These are phyloP conservation scores for Pseudomyrmex pallidus DNA, from an alignment of 1,140 invertebrate species.

Conservation along the genomic window DNA sequence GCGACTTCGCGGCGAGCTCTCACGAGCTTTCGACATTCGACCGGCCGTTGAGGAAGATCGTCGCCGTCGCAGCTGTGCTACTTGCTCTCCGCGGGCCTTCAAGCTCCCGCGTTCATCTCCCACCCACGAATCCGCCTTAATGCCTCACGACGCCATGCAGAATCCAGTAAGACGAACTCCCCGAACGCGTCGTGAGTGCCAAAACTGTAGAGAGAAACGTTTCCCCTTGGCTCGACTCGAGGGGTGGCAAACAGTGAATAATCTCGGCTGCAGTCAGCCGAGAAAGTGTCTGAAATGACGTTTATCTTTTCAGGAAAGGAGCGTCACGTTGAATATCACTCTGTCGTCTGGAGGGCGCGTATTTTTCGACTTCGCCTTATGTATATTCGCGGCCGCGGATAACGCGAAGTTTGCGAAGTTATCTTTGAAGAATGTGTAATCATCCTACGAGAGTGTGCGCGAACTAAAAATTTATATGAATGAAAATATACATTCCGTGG, in stretches of 20 bases:
- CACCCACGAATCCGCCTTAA: slow-evolving; percentile 44
- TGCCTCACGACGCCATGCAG: slow-evolving; percentile 1
- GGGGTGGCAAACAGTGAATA: slow-evolving; percentile 36
- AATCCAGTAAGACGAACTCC: slow-evolving; percentile 53
- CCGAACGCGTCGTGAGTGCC: slow-evolving; percentile 51
- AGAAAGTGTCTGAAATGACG: slow-evolving; percentile 13
- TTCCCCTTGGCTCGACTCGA: background rate
- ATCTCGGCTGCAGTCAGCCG: slow-evolving; percentile 38
- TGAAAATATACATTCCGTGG: no score
- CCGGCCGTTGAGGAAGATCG: slow-evolving; percentile 35
- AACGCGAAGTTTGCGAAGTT: background rate
- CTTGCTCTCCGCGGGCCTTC: slow-evolving; percentile 1
- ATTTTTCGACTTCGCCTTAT: background rate
- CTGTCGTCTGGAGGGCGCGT: slow-evolving; percentile 20
- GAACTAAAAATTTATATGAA: no score
- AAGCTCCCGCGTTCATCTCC: slow-evolving; percentile 3
- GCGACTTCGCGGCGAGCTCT: slow-evolving; percentile 27
- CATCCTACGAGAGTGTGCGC: no score
- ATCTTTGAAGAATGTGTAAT: no score
- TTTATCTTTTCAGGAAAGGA: slow-evolving; percentile 43
- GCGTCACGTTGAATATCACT: slow-evolving; percentile 18
- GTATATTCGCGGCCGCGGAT: background rate
- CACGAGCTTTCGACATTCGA: slow-evolving; percentile 43
- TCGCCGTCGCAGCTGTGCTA: background rate
- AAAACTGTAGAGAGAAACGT: slow-evolving; percentile 24